Percentiles rank a stretch among this genome's conserved stretches.
Evolutionary conservation across 2,797 vertebrate genomes (phyloP).

Genomic region (Lacerta bilineata): DNA sequence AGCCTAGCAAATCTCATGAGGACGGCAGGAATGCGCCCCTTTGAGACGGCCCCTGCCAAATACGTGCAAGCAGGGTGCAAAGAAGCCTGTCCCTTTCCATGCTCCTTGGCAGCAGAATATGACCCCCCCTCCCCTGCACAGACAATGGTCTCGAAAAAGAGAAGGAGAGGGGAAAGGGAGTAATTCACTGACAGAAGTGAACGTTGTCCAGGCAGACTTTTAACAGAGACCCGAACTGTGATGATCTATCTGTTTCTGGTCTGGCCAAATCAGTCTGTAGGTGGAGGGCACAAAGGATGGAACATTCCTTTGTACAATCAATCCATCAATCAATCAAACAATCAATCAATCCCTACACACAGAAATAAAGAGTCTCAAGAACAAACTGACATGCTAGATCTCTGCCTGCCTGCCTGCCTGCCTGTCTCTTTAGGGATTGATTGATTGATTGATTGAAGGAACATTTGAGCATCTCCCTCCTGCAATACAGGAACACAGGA

Average conservation of each 20-base stretch:
- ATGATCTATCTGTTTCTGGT: not conserved
- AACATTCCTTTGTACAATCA: not conserved
- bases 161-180: not conserved
- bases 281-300: rapidly evolving
- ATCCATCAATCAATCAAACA: too few species aligned
- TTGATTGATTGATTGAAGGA: too few species aligned
- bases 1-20: not conserved
- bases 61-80: not conserved
- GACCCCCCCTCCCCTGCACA: too few species aligned
- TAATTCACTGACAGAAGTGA: not conserved
- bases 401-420: too few species aligned
- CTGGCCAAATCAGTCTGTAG: not conserved
- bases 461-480: not conserved
- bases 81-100: too few species aligned
- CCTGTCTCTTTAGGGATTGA: not conserved
- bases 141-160: not conserved
- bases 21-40: not conserved
- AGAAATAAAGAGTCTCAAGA: not conserved
- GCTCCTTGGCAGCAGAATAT: not conserved
- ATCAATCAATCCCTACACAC: too few species aligned
- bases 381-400: not conserved
- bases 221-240: not conserved
- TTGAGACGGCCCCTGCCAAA: not conserved
- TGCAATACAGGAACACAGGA: too few species aligned
- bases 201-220: too few species aligned